A percentile compares a stretch with the other conserved stretches of the same genome.
Conservation (phyloP, 2,113 vertebrate genomes). For the Drymodes brunneopygia region DNA sequence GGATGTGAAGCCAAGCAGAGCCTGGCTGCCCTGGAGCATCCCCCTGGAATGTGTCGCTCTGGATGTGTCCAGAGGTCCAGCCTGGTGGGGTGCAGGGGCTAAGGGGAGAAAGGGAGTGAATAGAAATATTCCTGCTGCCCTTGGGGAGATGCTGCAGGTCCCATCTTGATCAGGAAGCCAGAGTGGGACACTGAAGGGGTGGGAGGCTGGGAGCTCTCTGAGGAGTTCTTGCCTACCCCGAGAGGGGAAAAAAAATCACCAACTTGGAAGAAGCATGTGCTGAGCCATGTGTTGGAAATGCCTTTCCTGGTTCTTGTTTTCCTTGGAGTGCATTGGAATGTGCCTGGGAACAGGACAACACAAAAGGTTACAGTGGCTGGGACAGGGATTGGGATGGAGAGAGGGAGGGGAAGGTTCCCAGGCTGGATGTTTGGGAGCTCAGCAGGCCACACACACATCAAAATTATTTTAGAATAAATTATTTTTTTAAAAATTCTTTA, state of each 20-base stretch:
- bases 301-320: background rate
- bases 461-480: background rate
- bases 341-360: background rate
- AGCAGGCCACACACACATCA: background rate
- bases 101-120: background rate
- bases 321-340: background rate
- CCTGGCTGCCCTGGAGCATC: background rate
- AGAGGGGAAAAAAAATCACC: background rate
- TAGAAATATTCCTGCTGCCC: background rate
- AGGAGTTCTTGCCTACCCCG: background rate
- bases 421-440: background rate
- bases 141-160: background rate
- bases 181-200: background rate
- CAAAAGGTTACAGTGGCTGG: fast-evolving
- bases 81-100: background rate
- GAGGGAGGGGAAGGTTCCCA: background rate
- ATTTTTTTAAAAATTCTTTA: conserved; percentile 11
- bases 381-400: background rate
- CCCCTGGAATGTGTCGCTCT: fast-evolving
- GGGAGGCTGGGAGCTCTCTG: background rate
- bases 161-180: background rate
- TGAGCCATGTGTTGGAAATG: background rate
- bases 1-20: background rate
- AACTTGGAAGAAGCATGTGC: background rate
- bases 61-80: fast-evolving